These are phyloP conservation scores for Acanthopleura granulata DNA, from an alignment of 2,888 invertebrate genomes.

Conservation along the genomic window DNA sequence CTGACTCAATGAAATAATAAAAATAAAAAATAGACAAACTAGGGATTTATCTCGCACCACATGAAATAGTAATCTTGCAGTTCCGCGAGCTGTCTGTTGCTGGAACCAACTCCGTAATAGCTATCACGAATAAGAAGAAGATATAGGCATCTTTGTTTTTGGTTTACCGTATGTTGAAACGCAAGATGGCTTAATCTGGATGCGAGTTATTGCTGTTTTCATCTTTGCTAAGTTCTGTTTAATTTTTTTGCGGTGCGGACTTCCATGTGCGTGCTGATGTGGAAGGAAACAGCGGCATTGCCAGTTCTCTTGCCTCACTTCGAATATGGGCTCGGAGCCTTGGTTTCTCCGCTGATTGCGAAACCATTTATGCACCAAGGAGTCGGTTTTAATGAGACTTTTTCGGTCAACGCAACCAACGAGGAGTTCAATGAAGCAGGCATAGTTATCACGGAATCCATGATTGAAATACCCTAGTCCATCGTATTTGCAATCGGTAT, in stretches of 20 bases:
- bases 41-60: too few species aligned
- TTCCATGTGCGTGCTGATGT: constrained; percentile 12
- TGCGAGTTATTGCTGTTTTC: too few species aligned
- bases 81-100: too few species aligned
- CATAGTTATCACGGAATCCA: not conserved
- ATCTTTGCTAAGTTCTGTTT: too few species aligned
- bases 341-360: constrained; percentile 7
- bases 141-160: too few species aligned
- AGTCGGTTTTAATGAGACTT: not conserved
- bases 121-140: too few species aligned
- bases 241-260: not conserved
- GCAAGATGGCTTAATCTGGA: too few species aligned
- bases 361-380: not conserved
- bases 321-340: not conserved
- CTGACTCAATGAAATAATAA: too few species aligned
- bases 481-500: not conserved
- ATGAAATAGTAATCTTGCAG: too few species aligned
- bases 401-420: not conserved
- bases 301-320: not conserved
- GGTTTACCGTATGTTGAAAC: too few species aligned
- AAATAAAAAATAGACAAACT: too few species aligned
- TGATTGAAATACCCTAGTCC: constrained; percentile 2
- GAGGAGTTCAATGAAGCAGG: not conserved
- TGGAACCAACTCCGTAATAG: too few species aligned
- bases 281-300: not conserved